Percentiles rank a stretch among this genome's conserved stretches.
phyloP scores from a whole-genome alignment of 2,888 invertebrate genomes.

The Cecidostiba fungosa region DNA sequence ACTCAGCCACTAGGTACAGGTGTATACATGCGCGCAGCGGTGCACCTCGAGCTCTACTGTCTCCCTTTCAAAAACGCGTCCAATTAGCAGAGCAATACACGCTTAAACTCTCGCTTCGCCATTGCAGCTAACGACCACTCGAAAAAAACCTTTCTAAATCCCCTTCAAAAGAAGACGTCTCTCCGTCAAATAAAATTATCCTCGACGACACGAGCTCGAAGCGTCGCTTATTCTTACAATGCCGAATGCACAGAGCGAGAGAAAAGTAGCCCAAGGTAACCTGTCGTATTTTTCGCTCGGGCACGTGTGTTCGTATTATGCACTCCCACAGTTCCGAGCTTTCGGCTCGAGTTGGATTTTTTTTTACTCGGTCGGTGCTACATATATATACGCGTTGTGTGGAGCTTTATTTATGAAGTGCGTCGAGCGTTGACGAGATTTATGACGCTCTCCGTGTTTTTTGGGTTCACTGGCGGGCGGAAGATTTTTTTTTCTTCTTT shows the following conservation, averaged over 20 bases:
- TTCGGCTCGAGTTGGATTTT: neutral
- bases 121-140: neutral
- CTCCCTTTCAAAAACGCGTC: neutral
- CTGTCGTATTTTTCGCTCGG: neutral
- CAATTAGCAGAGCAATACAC: conserved; percentile 10
- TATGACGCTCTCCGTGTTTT: neutral
- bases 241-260: neutral
- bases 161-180: neutral
- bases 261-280: conserved; percentile 48
- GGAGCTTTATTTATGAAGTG: conserved; percentile 1
- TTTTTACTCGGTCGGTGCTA: neutral
- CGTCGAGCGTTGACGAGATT: neutral
- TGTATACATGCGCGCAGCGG: neutral
- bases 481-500: neutral
- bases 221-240: conserved; percentile 15
- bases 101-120: neutral
- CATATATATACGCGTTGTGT: neutral
- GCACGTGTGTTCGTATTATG: neutral
- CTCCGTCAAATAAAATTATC: neutral
- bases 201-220: neutral
- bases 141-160: neutral
- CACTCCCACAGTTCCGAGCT: neutral
- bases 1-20: neutral
- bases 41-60: neutral
- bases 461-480: neutral